These are phyloP conservation scores for Lasioglossum albipes DNA, from an alignment of 1,140 invertebrate species.

Conservation along the genomic window DNA sequence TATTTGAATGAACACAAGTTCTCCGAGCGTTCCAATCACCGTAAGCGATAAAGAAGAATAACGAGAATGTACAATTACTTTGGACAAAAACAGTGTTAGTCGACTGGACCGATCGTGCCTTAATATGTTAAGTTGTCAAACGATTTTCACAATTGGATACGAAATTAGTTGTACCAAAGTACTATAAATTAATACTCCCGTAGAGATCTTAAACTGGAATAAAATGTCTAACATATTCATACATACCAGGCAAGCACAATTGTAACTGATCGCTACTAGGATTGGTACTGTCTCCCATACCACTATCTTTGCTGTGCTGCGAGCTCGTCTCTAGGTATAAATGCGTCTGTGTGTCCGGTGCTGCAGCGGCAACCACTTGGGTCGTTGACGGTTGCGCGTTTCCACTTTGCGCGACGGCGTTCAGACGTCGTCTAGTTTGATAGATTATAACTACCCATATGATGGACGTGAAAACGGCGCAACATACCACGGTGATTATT, in stretches of 20 bases:
- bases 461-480: slow-evolving; percentile 92
- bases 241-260: slow-evolving; percentile 74
- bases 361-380: slow-evolving; percentile 21
- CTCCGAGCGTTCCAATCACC: too few species aligned
- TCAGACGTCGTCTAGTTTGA: slow-evolving; percentile 86
- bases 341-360: slow-evolving; percentile 71
- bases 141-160: too few species aligned
- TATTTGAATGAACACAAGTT: too few species aligned
- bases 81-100: too few species aligned
- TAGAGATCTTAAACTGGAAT: too few species aligned
- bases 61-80: too few species aligned
- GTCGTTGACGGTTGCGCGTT: slow-evolving; percentile 51
- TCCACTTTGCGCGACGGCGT: slow-evolving; percentile 63
- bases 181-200: too few species aligned
- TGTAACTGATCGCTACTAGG: slow-evolving; percentile 81
- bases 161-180: too few species aligned
- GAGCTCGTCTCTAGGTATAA: slow-evolving; percentile 77
- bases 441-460: slow-evolving; percentile 96
- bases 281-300: slow-evolving; percentile 83
- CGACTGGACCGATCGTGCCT: too few species aligned
- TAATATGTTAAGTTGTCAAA: too few species aligned
- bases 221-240: background rate
- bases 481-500: slow-evolving; percentile 93
- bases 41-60: too few species aligned
- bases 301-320: slow-evolving; percentile 83